Base-by-base conservation (phyloP, 2,888 invertebrate species). In the Drosophila helvetica region DNA sequence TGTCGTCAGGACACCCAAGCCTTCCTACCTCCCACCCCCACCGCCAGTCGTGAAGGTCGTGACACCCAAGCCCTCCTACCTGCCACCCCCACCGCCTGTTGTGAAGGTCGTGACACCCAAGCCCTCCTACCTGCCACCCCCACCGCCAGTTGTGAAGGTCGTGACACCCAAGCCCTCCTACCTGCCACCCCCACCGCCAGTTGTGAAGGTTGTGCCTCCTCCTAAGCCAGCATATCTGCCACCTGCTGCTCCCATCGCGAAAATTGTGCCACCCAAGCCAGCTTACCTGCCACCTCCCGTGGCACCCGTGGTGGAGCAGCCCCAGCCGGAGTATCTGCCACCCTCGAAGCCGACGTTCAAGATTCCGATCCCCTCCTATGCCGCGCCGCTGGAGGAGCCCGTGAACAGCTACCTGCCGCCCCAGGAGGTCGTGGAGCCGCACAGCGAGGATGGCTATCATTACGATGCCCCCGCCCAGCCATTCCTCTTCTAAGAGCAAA, bases 311-410 rank as follows among this genome's bases (percentile, higher is more conserved):
- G 70, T 60, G 6, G 53, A 46, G 15, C 50, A 42, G 18, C 72
- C 75, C 1, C 61, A 71, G 54, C 56, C 80, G 0, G 56, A 25
- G 4, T 86, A 80, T 18, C 19, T 82, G 46, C 72, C 88, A 10
- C 85, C 85, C 12, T 59, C 54, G 3, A 57, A 62, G 19, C 75
- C 78, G 46, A 74, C 43, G 50, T 89, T 63, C 61, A 83, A 78
- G 58, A 90, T 90, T 42, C 90, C 90, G n/a, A 89, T 90, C 48
- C 90, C 90, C 5, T 89, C 90, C 3, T 90, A 90, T 52, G 91
- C 90, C 12, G 90, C 79, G 8, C 90, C 90, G 0, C 66, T 90
- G 54, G 89, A 88, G 54, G 89, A 89, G 55, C 83, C 86, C 6
- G 67, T 74, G 15, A 74, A 72, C 59, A 62, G 46, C 5, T 87